A percentile compares a stretch with the other conserved stretches of the same genome.
phyloP scores from a whole-genome alignment of 2,888 invertebrate genomes.

The Steinernema scapterisci region DNA sequence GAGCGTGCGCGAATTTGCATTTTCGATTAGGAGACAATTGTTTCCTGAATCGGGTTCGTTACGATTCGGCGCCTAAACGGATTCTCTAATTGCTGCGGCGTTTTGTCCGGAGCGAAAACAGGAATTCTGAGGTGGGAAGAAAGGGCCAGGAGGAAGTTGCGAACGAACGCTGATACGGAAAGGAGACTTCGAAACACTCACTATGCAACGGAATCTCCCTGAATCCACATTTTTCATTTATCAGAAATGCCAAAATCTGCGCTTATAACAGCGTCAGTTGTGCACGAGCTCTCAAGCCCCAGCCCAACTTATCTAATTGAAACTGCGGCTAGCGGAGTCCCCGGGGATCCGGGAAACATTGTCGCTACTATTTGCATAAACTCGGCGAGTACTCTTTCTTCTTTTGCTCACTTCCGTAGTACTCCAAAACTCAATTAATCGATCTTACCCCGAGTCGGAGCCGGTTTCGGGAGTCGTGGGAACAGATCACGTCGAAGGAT shows the following conservation, averaged over 20 bases:
- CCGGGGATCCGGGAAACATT: not conserved
- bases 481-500: slow-evolving; percentile 24
- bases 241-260: no score
- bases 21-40: not conserved
- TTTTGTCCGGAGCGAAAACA: not conserved
- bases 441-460: slow-evolving; percentile 24
- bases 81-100: not conserved
- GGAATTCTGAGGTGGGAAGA: not conserved
- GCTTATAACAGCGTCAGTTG: no score
- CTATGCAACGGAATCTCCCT: no score
- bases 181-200: no score
- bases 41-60: slow-evolving; percentile 24
- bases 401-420: not conserved
- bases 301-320: not conserved
- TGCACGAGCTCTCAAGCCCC: no score
- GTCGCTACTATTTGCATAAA: slow-evolving; percentile 20
- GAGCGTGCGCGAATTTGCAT: slow-evolving; percentile 29
- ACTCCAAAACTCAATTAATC: slow-evolving; percentile 6
- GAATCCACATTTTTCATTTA: no score
- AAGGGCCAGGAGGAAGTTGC: no score
- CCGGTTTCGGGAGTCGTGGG: not conserved
- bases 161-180: no score
- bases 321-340: not conserved
- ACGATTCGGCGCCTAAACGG: not conserved
- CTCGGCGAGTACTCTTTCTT: no score